Percentiles rank a stretch among this genome's conserved stretches.
Evolutionary conservation across 2,797 vertebrate species (phyloP).

Genomic region (Pipistrellus nathusii): DNA sequence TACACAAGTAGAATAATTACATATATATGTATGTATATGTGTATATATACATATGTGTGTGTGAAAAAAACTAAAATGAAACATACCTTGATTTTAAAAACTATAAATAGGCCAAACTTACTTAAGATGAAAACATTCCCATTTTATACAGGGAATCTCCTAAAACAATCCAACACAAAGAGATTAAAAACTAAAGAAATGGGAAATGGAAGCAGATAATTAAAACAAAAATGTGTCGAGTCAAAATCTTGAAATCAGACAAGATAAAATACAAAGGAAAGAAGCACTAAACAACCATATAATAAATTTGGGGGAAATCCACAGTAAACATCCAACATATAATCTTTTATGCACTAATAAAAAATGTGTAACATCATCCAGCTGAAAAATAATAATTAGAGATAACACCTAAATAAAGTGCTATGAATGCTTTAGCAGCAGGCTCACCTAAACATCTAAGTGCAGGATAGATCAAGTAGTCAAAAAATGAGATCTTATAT

Average conservation of each 20-base stretch:
- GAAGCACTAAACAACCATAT: neutral
- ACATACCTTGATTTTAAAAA: conserved; percentile 23
- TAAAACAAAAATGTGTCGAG: neutral
- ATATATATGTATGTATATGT: neutral
- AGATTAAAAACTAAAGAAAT: neutral
- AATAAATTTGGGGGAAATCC: neutral
- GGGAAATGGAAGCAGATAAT: neutral
- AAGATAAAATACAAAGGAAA: conserved; percentile 17
- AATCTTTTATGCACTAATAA: neutral
- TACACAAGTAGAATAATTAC: neutral
- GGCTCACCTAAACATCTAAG: neutral
- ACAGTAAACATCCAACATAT: neutral
- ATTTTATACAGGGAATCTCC: neutral
- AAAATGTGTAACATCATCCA: neutral
- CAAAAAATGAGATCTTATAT: neutral
- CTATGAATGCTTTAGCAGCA: neutral
- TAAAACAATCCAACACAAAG: neutral
- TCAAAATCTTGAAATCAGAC: neutral
- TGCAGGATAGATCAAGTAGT: neutral
- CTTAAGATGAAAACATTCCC: neutral
- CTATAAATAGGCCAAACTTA: neutral
- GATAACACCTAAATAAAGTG: neutral
- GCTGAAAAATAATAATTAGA: neutral
- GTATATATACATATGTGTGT: neutral
- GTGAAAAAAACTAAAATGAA: neutral